Conservation (phyloP, 2,113 vertebrate species). For the Protobothrops mucrosquamatus region DNA sequence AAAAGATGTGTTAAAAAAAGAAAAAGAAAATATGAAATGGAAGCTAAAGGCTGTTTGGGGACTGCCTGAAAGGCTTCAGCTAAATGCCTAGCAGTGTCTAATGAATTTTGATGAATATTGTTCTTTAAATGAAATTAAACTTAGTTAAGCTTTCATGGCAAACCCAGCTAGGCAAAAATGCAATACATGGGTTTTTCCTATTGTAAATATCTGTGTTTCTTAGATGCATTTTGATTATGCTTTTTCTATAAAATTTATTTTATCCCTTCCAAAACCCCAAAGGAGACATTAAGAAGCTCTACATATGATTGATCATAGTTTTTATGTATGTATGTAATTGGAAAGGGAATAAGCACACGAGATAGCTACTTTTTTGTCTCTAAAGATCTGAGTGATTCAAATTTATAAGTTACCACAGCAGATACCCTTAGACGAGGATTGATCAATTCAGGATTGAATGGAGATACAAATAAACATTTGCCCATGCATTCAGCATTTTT, state of each 20-base stretch:
- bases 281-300: not conserved
- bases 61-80: not conserved
- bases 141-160: not conserved
- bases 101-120: not conserved
- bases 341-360: not conserved
- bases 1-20: not conserved
- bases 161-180: not conserved
- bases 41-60: not conserved
- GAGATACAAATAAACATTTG: not conserved
- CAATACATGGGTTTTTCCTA: not conserved
- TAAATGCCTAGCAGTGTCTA: not conserved
- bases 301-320: not conserved
- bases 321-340: not conserved
- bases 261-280: not conserved
- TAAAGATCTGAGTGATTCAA: not conserved
- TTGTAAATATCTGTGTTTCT: not conserved
- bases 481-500: not conserved
- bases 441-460: not conserved
- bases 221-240: not conserved
- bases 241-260: not conserved
- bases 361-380: not conserved
- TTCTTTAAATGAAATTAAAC: not conserved
- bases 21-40: conserved; percentile 1
- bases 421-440: not conserved
- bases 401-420: not conserved